Evolutionary conservation across 2,797 vertebrate species (phyloP), one percentile per base, ranked within the genome.

Genomic region (Phrynocephalus guinanensis): DNA sequence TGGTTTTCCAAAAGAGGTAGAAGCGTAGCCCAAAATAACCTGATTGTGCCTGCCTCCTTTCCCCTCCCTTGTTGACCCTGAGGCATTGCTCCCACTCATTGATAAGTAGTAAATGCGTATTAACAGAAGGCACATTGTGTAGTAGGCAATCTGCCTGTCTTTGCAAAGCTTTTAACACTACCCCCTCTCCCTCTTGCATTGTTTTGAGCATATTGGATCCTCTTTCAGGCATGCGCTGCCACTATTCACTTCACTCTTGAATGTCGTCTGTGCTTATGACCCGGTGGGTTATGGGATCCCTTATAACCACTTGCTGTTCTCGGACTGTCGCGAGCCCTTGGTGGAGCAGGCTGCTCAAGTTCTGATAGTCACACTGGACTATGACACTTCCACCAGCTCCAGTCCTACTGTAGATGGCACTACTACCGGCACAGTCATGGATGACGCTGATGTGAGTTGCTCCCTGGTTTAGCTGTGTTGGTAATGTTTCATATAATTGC

Each of bases 221-320:
- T 90, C 82, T 72, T 79, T 22, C 89, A 99, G 99, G 92, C 99
- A 99, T 0, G 98, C 99, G 0, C 96, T 99, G 81, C 99, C 99
- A 0, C 98, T 99, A 84, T 99, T 99, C 96, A 99, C 99, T 67
- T 99, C 99, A 0, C 97, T 99, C 89, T 96, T 99, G 91, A 99
- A 99, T 1, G 96, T 99, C 1, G 98, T 99, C 92, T 99, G 98
- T 81, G 99, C 99, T 87, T 99, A 99, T 1, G 99, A 99, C 94
- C 99, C 99, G 0, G 98, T 99, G 96, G 99, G 99, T 89, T 99
- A 99, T 0, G 99, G 99, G 86, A 99, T 99, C 92, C 99, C 99
- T 1, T 99, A 99, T 97, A 99, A 99, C 92, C 99, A 99, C 95
- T 96, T 99, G 95, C 97, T 99, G 15, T 99, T 99, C 96, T 98